A percentile compares a stretch with the other conserved stretches of the same genome.
Evolutionary conservation across 2,888 invertebrate genomes (phyloP).

Genomic region (Cyclophora albipunctata): DNA sequence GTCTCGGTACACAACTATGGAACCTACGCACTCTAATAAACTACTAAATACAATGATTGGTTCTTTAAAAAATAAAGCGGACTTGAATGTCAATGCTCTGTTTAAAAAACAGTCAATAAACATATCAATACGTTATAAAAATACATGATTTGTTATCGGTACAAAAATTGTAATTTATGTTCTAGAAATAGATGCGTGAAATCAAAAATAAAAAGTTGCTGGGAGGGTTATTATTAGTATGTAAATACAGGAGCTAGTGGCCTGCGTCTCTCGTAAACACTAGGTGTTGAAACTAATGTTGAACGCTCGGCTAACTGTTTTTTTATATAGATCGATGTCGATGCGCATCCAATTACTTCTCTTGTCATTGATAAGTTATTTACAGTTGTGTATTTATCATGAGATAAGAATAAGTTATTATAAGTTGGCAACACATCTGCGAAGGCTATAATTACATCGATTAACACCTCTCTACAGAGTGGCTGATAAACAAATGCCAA

Average conservation of each 20-base stretch:
- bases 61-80: no score
- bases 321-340: slow-evolving; percentile 34
- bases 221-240: background rate
- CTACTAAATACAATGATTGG: background rate
- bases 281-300: background rate
- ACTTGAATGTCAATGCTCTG: no score
- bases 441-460: slow-evolving; percentile 33
- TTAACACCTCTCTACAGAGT: slow-evolving; percentile 23
- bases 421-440: slow-evolving; percentile 30
- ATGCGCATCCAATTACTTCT: slow-evolving; percentile 55
- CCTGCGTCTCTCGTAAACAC: background rate
- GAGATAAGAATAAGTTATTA: slow-evolving; percentile 33
- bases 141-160: no score
- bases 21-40: background rate
- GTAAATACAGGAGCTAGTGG: background rate
- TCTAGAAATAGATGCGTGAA: background rate
- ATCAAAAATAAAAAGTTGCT: background rate
- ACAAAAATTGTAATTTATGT: no score
- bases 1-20: background rate
- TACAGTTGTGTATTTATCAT: slow-evolving; percentile 54
- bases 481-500: slow-evolving; percentile 15
- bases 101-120: no score
- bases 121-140: no score
- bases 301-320: no score
- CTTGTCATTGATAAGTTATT: slow-evolving; percentile 57